Base-by-base conservation (phyloP, 1,140 invertebrate genomes). In the Glossosoma conforme region DNA sequence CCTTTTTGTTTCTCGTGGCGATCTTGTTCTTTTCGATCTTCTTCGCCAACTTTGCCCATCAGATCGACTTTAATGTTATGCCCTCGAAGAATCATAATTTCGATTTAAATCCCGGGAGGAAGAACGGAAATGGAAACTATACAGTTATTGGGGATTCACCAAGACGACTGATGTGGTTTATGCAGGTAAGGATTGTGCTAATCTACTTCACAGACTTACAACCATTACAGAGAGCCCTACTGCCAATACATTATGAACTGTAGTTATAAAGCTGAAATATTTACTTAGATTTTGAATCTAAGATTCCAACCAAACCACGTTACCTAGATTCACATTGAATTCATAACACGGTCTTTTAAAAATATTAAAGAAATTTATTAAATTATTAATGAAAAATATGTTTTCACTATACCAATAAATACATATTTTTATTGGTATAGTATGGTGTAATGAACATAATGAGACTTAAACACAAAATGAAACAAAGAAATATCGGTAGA, bases 151-250 rank as follows among this genome's bases (percentile, higher is more conserved):
- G 63, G 22, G 68, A 81, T 58, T 73, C 72, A 1, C 58, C 61
- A 11, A 63, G 82, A 15, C 77, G 86, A 65, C 60, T 88, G 13
- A 73, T 87, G 43, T 87, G 85, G 85, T 88, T 89, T 72, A 61
- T 89, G 57, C 86, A 89, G 75, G 86, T 87, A 72, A 70, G 69
- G 63, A 57, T 42, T 28, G 6, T 28, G 24, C 24, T 28, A 28
- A 28, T 28, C 6, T 28, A 8, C 24, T 8, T n/a, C 24, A n/a
- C n/a, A 28, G n/a, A 28, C 24, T 28, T 28, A 8, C n/a, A n/a
- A 28, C n/a, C n/a, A 28, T 28, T 8, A 28, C 6, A 6, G 6
- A 28, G n/a, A 28, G n/a, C n/a, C 24, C 6, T 28, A 6, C n/a
- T 28, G 6, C n/a, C n/a, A 28, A 28, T n/a, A 6, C 24, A 8